Evolutionary conservation across 2,113 vertebrate genomes (phyloP), one percentile per base, ranked within the genome.

Genomic region (Callocephalon fimbriatum): DNA sequence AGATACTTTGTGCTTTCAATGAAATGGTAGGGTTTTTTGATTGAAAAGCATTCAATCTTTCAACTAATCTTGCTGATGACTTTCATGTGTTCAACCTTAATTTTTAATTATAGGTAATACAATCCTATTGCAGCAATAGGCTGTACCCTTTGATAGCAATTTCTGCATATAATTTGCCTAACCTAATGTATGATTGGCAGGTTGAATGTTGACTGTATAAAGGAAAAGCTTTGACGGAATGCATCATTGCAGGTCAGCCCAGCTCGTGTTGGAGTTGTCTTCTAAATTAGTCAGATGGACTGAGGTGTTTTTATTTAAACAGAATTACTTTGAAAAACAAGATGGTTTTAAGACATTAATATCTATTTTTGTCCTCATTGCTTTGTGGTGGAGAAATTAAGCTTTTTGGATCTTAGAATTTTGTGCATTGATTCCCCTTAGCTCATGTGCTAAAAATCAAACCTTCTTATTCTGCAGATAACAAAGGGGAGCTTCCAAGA

Each of bases 401-500:
- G 19, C 17, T 2, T 1, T 66, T 42, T 61, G 29, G 18, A 44
- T 51, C 47, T 85, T 38, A 63, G 53, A 56, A 38, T 54, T 58
- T 35, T 35, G 56, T 70, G 11, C 20, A 13, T 78, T 71, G 51
- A n/a, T 63, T 91, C 14, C 6, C 23, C 35, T 80, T 42, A 18
- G n/a, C 58, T 78, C 56, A 4, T 81, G 26, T n/a, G 9, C 75
- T 98, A 75, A 91, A 97, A 95, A 76, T 37, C 58, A 96, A 95
- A 48, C 5, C 56, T 72, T 81, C 88, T 98, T 96, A 48, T 50
- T 90, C 88, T 93, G 54, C 97, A 99, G 99, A 99, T 98, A 98
- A 99, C 96, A 99, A 98, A 97, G 99, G 99, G 19, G 99, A 99
- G 32, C 98, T 99, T 70, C 99, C 99, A 1, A 98, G 99, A 98